Evolutionary conservation across 2,888 invertebrate genomes (phyloP).

Genomic region (Allygus modestus): DNA sequence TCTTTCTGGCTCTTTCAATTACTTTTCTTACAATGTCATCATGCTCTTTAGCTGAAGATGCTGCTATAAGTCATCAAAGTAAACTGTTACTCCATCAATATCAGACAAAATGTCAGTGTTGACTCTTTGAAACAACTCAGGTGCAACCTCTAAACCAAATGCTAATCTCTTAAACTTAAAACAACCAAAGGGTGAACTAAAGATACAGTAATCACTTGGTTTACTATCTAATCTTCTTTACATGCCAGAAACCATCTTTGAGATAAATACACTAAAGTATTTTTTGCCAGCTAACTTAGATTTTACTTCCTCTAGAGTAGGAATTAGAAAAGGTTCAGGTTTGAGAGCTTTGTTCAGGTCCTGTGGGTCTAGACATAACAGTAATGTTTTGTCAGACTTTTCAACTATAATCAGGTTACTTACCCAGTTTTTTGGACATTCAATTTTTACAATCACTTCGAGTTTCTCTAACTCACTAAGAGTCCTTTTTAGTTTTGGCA

Average conservation of each 20-base stretch:
- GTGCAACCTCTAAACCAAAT: slow-evolving; percentile 49
- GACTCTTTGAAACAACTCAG: slow-evolving; percentile 68
- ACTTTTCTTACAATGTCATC: slow-evolving; percentile 66
- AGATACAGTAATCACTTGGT: slow-evolving; percentile 21
- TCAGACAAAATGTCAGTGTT: slow-evolving; percentile 66
- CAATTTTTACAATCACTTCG: not conserved
- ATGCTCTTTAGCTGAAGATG: slow-evolving; percentile 67
- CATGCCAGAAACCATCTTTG: slow-evolving; percentile 34
- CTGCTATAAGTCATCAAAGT: slow-evolving; percentile 71
- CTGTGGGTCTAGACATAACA: slow-evolving; percentile 18
- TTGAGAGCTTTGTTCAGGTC: slow-evolving; percentile 9
- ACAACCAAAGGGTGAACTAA: slow-evolving; percentile 52
- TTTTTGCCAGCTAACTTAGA: slow-evolving; percentile 12
- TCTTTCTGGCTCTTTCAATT: slow-evolving; percentile 64
- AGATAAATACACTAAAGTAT: slow-evolving; percentile 23
- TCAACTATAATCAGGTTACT: slow-evolving; percentile 22
- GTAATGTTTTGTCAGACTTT: not conserved
- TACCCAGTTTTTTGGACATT: slow-evolving; percentile 11
- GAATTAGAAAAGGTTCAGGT: slow-evolving; percentile 37
- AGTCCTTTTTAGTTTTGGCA: not conserved
- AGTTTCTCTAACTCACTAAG: not conserved
- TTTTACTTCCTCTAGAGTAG: slow-evolving; percentile 28
- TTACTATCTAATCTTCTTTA: not conserved
- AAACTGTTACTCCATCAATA: slow-evolving; percentile 68
- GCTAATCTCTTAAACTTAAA: slow-evolving; percentile 16